These are phyloP conservation scores for Tetheella fluctuosa DNA, from an alignment of 2,888 invertebrate genomes.

Conservation along the genomic window DNA sequence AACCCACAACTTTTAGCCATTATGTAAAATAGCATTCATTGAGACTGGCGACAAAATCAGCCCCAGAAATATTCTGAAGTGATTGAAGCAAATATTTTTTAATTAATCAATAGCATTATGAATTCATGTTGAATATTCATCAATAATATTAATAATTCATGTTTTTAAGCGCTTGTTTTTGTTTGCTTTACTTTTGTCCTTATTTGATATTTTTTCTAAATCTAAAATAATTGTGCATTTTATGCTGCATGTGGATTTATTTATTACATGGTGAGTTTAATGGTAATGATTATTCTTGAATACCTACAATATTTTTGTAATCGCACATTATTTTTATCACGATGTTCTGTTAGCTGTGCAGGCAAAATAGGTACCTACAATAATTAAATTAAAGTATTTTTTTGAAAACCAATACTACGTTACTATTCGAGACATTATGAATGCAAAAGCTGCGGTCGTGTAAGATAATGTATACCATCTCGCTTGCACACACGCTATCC, in stretches of 20 bases:
- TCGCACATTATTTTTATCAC: neutral
- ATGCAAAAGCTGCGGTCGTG: no score
- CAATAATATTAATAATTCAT: neutral
- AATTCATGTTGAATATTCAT: no score
- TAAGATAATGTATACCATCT: no score
- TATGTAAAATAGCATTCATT: no score
- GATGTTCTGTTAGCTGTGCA: neutral
- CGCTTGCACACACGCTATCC: no score
- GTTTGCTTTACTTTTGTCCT: neutral
- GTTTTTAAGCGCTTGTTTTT: neutral
- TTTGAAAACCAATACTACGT: neutral
- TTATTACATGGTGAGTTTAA: conserved; percentile 43
- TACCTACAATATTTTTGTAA: neutral
- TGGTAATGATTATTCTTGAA: neutral
- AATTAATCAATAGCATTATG: no score
- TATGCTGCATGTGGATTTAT: conserved; percentile 44
- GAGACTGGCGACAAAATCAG: no score
- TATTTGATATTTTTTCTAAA: neutral
- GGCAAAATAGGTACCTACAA: neutral
- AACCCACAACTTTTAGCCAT: no score
- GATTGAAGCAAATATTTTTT: no score
- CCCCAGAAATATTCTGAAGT: no score
- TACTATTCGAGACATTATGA: neutral
- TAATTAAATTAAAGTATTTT: neutral
- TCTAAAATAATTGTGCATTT: conserved; percentile 17